Evolutionary conservation across 1,140 invertebrate species (phyloP).

Genomic region (Patella vulgata): DNA sequence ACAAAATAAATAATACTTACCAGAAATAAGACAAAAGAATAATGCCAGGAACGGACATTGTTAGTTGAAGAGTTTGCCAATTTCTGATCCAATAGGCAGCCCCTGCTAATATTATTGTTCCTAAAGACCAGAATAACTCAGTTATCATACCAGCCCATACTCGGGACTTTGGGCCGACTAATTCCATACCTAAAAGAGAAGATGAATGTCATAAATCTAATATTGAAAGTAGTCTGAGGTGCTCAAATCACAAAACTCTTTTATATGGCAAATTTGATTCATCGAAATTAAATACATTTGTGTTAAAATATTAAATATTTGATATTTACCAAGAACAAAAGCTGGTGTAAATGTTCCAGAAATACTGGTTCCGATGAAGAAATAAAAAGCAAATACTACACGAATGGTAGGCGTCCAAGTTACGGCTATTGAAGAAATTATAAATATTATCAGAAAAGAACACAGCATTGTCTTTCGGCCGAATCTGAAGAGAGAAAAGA

Average conservation of each 20-base stretch:
- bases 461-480: slow-evolving; percentile 2
- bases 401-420: slow-evolving; percentile 1
- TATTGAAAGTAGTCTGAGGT: too few species aligned
- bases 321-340: slow-evolving; percentile 13
- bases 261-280: too few species aligned
- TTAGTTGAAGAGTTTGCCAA: slow-evolving; percentile 79
- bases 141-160: slow-evolving; percentile 76
- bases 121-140: slow-evolving; percentile 77
- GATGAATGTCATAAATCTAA: background rate
- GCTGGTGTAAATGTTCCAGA: background rate
- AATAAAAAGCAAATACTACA: background rate
- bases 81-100: slow-evolving; percentile 75
- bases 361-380: slow-evolving; percentile 1
- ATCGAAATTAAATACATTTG: too few species aligned
- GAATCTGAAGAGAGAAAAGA: slow-evolving; percentile 5
- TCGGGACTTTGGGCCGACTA: slow-evolving; percentile 68
- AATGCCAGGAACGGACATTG: slow-evolving; percentile 77
- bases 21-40: slow-evolving; percentile 66
- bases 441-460: background rate
- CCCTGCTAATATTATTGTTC: slow-evolving; percentile 72
- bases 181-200: slow-evolving; percentile 40
- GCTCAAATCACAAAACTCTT: too few species aligned
- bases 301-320: too few species aligned
- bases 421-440: background rate
- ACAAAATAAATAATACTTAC: too few species aligned